Conservation (phyloP, 2,888 invertebrate species). For the Acrobasis consociella region DNA sequence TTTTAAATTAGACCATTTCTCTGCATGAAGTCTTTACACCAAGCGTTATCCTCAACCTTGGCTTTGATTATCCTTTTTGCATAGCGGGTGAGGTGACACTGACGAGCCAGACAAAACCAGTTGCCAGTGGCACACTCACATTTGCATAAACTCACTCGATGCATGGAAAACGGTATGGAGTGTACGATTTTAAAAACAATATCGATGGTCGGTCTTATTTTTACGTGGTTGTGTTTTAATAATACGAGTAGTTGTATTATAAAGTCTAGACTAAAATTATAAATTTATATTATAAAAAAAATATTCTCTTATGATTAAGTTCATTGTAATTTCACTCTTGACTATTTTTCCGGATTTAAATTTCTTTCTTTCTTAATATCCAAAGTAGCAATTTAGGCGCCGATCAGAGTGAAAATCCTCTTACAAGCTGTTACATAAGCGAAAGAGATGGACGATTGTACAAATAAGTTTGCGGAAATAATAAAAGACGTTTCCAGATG, state of each 20-base stretch:
- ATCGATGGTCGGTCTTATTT: constrained; percentile 12
- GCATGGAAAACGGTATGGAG: constrained; percentile 35
- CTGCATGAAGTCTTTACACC: too few relatives aligned
- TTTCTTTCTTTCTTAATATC: neutral
- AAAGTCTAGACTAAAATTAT: too few relatives aligned
- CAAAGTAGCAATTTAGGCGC: neutral
- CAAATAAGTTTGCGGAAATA: constrained; percentile 23
- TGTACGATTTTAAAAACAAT: constrained; percentile 12
- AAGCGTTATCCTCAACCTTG: too few relatives aligned
- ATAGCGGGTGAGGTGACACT: constrained; percentile 50
- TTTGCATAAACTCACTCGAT: constrained; percentile 52
- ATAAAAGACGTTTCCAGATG: constrained; percentile 26
- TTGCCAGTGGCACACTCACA: constrained; percentile 37
- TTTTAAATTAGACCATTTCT: too few relatives aligned
- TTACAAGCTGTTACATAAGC: constrained; percentile 12
- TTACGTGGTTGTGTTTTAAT: neutral
- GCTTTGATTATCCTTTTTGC: neutral
- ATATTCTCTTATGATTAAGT: too few relatives aligned
- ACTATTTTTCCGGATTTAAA: too few relatives aligned
- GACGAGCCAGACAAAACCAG: constrained; percentile 48
- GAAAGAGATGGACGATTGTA: constrained; percentile 14
- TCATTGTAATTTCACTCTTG: too few relatives aligned
- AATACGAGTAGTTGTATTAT: neutral
- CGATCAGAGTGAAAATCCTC: neutral
- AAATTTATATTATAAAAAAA: too few relatives aligned